Evolutionary conservation across 2,888 invertebrate species (phyloP), one percentile per base, ranked within the genome.

Genomic region (Steinernema carpocapsae): DNA sequence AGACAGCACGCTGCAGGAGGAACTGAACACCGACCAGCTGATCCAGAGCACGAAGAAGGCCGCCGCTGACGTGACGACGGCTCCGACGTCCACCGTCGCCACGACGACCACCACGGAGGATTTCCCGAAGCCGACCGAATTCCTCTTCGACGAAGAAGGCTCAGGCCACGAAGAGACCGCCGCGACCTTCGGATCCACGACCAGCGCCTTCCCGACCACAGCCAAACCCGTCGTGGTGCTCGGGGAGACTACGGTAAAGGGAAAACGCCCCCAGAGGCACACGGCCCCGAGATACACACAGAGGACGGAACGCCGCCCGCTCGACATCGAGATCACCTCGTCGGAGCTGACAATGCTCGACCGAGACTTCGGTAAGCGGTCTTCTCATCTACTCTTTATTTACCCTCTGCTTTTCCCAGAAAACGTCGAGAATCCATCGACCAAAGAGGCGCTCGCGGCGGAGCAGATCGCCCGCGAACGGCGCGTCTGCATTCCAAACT

Each of bases 271-370:
- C 3, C 64, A 64, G 37, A 26, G 64, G 14, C 64, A 64, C 32
- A 64, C 64, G 64, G 37, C 37, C 4, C 37, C 37, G 4, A 37
- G 37, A 37, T 3, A 37, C 37, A 6, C 37, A 37, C 37, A 37
- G 37, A 64, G 29, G n/a, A 32, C 22, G 1, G 29, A 26, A 3
- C 80, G 81, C 43, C 78, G 81, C 17, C 73, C 76, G 12, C 72
- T 86, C 56, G 85, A 86, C 73, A 80, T 86, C 48, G 86, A 86
- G 72, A 82, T 86, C 37, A 76, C 81, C n/a, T 84, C 86, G 22
- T 83, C 83, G 0, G 86, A 86, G 59, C 72, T 86, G 72, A 86
- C 84, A 10, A 83, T 86, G 72, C 70, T 86, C 24, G 86, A 86
- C 71, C 80, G 79, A 71, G 82, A 84, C 43, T 78, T 78, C 72